Evolutionary conservation across 1,140 invertebrate genomes (phyloP).

Genomic region (Halesus radiatus): DNA sequence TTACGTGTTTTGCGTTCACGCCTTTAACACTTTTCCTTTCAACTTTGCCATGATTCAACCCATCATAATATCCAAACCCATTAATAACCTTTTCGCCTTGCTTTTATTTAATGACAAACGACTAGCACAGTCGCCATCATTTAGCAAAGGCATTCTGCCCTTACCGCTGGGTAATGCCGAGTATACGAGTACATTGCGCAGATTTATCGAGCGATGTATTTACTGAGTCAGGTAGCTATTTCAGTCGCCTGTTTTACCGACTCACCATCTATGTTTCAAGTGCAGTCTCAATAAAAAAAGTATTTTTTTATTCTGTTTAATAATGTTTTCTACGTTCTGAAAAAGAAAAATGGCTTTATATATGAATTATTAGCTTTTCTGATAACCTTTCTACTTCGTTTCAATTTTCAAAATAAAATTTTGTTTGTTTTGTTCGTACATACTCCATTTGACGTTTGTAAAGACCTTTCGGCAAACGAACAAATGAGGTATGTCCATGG

Average conservation of each 20-base stretch:
- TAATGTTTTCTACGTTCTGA: too few relatives aligned
- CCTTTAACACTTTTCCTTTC: background rate
- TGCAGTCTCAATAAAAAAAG: background rate
- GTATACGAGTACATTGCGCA: background rate
- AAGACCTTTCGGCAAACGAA: too few relatives aligned
- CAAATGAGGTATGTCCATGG: too few relatives aligned
- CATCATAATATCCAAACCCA: background rate
- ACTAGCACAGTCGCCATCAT: background rate
- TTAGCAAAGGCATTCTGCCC: slow-evolving; percentile 7
- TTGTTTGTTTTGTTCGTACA: too few relatives aligned
- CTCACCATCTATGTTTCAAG: background rate
- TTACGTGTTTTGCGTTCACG: background rate
- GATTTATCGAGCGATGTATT: slow-evolving; percentile 13
- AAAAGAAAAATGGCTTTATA: too few relatives aligned
- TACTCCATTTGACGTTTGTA: too few relatives aligned
- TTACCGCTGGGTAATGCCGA: background rate
- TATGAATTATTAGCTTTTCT: too few relatives aligned
- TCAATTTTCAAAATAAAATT: too few relatives aligned
- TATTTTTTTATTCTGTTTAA: too few relatives aligned
- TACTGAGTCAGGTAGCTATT: slow-evolving; percentile 18
- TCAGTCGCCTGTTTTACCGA: slow-evolving; percentile 18
- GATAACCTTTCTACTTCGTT: too few relatives aligned
- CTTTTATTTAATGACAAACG: slow-evolving; percentile 1
- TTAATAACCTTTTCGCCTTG: background rate
- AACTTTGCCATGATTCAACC: background rate